A percentile compares a stretch with the other conserved stretches of the same genome.
Conservation (phyloP, 2,113 vertebrate species). For the Tragelaphus scriptus region DNA sequence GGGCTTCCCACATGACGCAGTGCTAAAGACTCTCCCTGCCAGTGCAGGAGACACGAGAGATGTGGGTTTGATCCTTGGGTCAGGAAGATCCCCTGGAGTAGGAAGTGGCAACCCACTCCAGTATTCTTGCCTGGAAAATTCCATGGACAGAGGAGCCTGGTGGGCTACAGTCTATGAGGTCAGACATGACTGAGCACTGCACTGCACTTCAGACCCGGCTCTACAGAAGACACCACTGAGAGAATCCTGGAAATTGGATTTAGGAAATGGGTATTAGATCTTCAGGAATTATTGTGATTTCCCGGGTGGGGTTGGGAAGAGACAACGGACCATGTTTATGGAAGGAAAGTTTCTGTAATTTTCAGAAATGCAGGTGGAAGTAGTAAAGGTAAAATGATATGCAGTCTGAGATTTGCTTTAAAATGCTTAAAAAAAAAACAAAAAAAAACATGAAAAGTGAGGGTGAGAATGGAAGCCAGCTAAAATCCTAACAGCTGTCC, state of each 20-base stretch:
- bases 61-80: not conserved
- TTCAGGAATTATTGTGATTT: not conserved
- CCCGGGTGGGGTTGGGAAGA: not conserved
- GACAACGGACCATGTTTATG: not conserved
- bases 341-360: not conserved
- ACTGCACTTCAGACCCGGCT: not conserved
- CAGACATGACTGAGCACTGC: not conserved
- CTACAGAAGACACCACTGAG: not conserved
- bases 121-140: not conserved
- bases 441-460: not conserved
- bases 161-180: not conserved
- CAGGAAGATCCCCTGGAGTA: not conserved
- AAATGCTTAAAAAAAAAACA: not conserved
- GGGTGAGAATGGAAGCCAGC: not conserved
- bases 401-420: not conserved
- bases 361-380: not conserved
- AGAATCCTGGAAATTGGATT: not conserved
- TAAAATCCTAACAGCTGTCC: not conserved
- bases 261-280: not conserved
- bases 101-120: not conserved
- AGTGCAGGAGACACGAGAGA: not conserved
- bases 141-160: not conserved
- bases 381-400: not conserved
- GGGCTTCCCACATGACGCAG: not conserved
- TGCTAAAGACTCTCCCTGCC: not conserved